phyloP scores from a whole-genome alignment of 1,140 invertebrate species.

The Phenacoccus solenopsis region DNA sequence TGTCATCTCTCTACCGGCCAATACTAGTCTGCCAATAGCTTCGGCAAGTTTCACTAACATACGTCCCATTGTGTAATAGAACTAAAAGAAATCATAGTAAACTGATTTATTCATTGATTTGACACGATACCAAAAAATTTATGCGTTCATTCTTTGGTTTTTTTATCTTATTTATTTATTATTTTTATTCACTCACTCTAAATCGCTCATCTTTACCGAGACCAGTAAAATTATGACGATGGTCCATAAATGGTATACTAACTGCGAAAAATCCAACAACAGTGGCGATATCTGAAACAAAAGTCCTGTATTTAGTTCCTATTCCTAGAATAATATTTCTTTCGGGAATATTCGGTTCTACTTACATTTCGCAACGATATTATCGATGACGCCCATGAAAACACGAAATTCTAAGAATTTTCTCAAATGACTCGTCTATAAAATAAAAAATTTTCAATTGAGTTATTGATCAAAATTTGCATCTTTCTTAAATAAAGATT shows the following conservation, averaged over 20 bases:
- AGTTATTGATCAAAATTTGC: too few species aligned
- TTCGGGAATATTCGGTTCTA: conserved; percentile 25
- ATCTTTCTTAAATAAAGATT: too few species aligned
- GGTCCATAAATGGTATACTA: conserved; percentile 79
- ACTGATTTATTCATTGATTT: too few species aligned
- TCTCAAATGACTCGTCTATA: conserved; percentile 59
- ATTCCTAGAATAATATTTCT: too few species aligned
- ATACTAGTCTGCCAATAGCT: conserved; percentile 83
- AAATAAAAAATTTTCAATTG: conserved; percentile 27
- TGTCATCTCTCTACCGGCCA: conserved; percentile 88
- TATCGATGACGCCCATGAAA: conserved; percentile 87
- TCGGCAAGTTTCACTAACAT: conserved; percentile 96
- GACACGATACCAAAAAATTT: too few species aligned
- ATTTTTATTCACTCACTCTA: conserved; percentile 46
- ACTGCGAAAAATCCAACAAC: conserved; percentile 92
- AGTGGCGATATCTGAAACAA: conserved; percentile 71
- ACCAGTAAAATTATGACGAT: conserved; percentile 47
- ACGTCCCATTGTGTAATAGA: conserved; percentile 90
- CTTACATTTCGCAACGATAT: conserved; percentile 92
- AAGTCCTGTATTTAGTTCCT: not conserved
- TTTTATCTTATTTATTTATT: not conserved
- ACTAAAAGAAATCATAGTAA: conserved; percentile 40
- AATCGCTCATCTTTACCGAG: conserved; percentile 52
- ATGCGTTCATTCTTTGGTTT: not conserved
- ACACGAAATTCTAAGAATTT: conserved; percentile 86